Conservation (phyloP, 2,797 vertebrate species). For the Eleutherodactylus coqui region DNA sequence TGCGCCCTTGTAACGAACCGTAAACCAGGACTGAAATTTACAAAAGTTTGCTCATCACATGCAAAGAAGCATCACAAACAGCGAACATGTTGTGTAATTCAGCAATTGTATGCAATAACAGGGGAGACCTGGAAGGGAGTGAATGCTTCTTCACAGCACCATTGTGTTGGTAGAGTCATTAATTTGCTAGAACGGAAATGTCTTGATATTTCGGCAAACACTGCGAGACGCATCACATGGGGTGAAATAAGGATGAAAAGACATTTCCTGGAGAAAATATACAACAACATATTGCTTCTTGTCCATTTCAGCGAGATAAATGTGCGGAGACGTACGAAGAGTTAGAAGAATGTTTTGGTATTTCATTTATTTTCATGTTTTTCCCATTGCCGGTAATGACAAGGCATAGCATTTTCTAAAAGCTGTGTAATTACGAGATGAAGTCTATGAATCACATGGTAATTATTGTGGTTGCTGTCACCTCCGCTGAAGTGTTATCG, state of each 20-base stretch:
- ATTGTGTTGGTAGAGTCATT: not conserved
- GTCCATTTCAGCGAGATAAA: constrained; percentile 1
- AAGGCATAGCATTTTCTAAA: constrained; percentile 44
- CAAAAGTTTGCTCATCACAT: too few relatives aligned
- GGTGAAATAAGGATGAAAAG: not conserved
- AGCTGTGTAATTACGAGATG: constrained; percentile 59
- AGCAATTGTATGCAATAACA: not conserved
- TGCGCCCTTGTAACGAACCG: too few relatives aligned
- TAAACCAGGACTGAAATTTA: too few relatives aligned
- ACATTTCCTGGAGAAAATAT: constrained; percentile 15
- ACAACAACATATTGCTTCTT: not conserved
- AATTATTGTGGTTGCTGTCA: constrained; percentile 60
- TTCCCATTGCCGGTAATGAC: constrained; percentile 42
- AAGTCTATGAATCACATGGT: constrained; percentile 48
- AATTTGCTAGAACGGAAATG: not conserved
- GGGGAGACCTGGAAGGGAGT: not conserved
- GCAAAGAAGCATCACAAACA: too few relatives aligned
- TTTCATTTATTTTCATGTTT: constrained; percentile 54
- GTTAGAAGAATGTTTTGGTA: constrained; percentile 28
- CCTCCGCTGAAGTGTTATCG: constrained; percentile 48
- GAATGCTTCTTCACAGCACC: not conserved
- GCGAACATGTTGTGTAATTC: too few relatives aligned
- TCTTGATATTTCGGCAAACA: not conserved
- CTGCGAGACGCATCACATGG: not conserved
- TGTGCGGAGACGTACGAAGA: not conserved